Evolutionary conservation across 1,140 invertebrate genomes (phyloP).

Genomic region (Musca domestica): DNA sequence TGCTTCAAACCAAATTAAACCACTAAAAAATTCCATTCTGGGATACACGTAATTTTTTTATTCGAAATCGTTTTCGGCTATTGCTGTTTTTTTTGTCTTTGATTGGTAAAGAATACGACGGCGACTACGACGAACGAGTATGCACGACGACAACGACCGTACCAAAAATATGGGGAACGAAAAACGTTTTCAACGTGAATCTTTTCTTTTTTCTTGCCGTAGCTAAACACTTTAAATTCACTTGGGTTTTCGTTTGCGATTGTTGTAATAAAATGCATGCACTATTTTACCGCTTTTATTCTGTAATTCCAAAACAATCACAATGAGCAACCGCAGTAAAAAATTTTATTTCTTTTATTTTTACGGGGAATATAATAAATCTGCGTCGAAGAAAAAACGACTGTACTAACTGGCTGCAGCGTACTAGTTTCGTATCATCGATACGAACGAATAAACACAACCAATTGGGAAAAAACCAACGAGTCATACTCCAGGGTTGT

Average conservation of each 20-base stretch:
- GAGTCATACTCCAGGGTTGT: neutral
- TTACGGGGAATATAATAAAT: constrained; percentile 10
- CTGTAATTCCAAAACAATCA: too few relatives aligned
- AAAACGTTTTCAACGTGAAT: constrained; percentile 25
- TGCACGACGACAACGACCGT: constrained; percentile 4
- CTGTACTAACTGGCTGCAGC: neutral
- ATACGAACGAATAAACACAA: neutral
- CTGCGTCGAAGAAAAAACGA: constrained; percentile 20
- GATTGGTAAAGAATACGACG: constrained; percentile 6
- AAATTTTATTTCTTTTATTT: neutral
- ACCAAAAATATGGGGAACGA: constrained; percentile 3
- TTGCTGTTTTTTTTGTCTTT: constrained; percentile 7
- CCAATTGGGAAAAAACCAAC: neutral
- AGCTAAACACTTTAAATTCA: neutral
- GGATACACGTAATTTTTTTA: constrained; percentile 17
- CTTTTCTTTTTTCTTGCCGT: constrained; percentile 5
- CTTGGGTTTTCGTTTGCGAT: neutral
- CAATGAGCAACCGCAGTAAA: neutral
- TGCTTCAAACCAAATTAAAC: neutral
- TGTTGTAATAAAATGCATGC: neutral
- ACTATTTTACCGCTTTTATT: neutral
- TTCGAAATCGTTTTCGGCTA: constrained; percentile 11
- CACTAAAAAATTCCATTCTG: too few relatives aligned
- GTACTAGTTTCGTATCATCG: constrained; percentile 5
- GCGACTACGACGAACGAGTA: constrained; percentile 11